Conservation (phyloP, 2,888 invertebrate species). For the Stramonita haemastoma region DNA sequence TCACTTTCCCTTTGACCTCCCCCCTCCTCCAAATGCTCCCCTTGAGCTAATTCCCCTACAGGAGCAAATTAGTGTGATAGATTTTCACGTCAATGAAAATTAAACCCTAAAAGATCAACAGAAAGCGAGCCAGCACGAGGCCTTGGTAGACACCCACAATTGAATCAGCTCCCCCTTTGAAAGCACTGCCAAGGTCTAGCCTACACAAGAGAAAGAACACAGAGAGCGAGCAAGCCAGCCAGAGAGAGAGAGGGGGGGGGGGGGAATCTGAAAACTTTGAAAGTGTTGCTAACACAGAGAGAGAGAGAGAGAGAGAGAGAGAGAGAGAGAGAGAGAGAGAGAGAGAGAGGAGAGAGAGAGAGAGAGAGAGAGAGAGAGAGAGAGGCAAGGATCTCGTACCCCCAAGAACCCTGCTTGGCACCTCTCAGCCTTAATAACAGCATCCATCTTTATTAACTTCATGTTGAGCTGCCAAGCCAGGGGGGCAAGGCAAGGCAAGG, state of each 20-base stretch:
- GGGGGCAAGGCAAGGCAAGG: too few species aligned
- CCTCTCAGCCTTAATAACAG: constrained; percentile 33
- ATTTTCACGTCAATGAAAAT: constrained; percentile 18
- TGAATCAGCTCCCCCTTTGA: neutral
- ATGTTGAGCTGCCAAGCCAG: constrained; percentile 28
- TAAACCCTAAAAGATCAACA: constrained; percentile 17
- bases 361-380: constrained; percentile 10
- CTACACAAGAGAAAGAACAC: neutral
- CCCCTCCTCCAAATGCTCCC: neutral
- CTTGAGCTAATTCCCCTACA: neutral
- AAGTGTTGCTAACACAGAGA: neutral
- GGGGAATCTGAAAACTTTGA: neutral
- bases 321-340: neutral
- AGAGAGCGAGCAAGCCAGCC: neutral
- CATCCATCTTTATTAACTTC: constrained; percentile 43
- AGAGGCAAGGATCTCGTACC: neutral
- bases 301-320: neutral
- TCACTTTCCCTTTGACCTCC: neutral
- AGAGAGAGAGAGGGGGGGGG: neutral
- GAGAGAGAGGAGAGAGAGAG: constrained; percentile 6
- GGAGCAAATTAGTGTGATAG: constrained; percentile 24
- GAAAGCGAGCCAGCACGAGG: neutral
- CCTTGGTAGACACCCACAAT: neutral
- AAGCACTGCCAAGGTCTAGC: neutral
- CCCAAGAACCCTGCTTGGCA: neutral